Evolutionary conservation across 2,113 vertebrate species (phyloP), one percentile per base, ranked within the genome.

Genomic region (Ancistrus triradiatus): DNA sequence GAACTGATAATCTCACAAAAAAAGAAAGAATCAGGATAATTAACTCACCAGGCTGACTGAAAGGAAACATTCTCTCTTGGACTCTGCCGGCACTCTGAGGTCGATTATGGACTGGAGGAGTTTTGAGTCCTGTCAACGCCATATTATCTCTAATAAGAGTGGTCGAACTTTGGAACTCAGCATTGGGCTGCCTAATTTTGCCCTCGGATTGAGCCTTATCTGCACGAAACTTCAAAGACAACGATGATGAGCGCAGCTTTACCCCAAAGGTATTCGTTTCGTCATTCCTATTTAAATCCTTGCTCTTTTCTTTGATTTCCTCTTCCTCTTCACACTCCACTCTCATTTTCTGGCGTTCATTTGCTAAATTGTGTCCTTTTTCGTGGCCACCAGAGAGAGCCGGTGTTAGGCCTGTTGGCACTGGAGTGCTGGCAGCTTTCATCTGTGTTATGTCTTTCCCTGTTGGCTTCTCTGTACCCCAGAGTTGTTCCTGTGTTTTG

Each of bases 51-150:
- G 35, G 14, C 14, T 37, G 35, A 11, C 14, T 37, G 14, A 4
- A 10, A 8, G 35, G 35, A 11, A 37, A 4, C 9, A 10, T 37
- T 64, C 71, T 84, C 66, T 87, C 83, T 18, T 61, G 48, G 17
- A 64, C 49, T 70, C 28, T 76, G 0, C 60, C 71, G 77, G 84
- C 81, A 55, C 59, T 84, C 69, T 74, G 76, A 59, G 66, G 72
- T 77, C 49, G 61, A 0, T 11, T 28, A 66, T 70, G 76, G 7
- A 22, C 25, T 4, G 44, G 18, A 44, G 62, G 37, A 40, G 63
- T 76, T 66, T 62, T 78, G 18, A 24, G 51, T n/a, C 37, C 19
- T 7, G 6, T 19, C 14, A 5, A 43, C 3, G 17, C 8, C 18
- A 33, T 58, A 13, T 72, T 50, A 13, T 10, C 35, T 60, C 9